Evolutionary conservation across 2,888 invertebrate genomes (phyloP).

Genomic region (Cephus rjabovi): DNA sequence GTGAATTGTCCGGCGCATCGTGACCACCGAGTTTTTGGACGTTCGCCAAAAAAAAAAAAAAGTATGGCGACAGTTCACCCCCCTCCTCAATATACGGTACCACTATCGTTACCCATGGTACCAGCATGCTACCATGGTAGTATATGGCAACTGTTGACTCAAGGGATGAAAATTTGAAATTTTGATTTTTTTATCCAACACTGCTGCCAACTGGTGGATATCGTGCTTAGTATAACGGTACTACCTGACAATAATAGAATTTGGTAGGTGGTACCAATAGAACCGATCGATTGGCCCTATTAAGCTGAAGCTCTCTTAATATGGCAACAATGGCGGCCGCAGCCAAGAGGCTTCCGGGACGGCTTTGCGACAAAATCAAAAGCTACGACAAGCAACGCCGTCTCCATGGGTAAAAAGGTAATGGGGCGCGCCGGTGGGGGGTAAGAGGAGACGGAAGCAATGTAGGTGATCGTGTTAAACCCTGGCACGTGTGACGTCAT

Average conservation of each 20-base stretch:
- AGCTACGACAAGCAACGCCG: slow-evolving; percentile 12
- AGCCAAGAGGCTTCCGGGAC: slow-evolving; percentile 12
- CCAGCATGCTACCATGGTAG: background rate
- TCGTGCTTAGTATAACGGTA: background rate
- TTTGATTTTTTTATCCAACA: background rate
- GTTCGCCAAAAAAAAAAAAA: slow-evolving; percentile 13
- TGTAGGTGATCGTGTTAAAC: slow-evolving; percentile 32
- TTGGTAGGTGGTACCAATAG: background rate
- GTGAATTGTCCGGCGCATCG: slow-evolving; percentile 6
- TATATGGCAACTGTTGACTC: background rate
- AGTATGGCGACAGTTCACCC: background rate
- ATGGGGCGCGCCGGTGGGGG: background rate
- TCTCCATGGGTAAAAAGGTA: slow-evolving; percentile 10
- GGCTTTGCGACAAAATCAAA: slow-evolving; percentile 22
- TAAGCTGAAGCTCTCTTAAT: background rate
- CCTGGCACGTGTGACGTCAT: slow-evolving; percentile 40
- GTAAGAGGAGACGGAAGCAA: background rate
- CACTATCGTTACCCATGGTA: background rate
- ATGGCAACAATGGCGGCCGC: background rate
- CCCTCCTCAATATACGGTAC: background rate
- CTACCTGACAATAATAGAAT: background rate
- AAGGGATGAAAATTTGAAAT: background rate
- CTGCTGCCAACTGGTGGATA: background rate
- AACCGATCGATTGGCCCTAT: background rate
- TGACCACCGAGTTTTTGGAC: slow-evolving; percentile 6